These are phyloP conservation scores for Petrocephalus zakoni DNA, from an alignment of 2,113 vertebrate species.

Conservation along the genomic window DNA sequence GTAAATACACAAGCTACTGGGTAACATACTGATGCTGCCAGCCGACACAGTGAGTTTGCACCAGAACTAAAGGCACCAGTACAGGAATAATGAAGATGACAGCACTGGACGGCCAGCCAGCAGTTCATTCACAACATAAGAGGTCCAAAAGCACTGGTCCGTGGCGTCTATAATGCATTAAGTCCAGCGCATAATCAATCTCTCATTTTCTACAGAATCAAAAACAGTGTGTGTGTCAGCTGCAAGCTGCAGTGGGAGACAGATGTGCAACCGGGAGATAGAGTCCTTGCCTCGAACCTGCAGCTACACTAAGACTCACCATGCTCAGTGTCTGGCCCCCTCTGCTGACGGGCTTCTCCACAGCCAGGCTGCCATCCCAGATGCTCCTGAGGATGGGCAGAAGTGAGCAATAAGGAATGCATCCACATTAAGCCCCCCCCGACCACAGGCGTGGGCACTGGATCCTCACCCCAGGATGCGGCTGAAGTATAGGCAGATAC, in stretches of 20 bases:
- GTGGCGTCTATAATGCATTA: too few relatives aligned
- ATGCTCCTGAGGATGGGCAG: conserved; percentile 72
- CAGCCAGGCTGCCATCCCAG: conserved; percentile 91
- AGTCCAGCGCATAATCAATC: too few relatives aligned
- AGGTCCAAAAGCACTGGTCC: too few relatives aligned
- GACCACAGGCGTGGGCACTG: neutral
- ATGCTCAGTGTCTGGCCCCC: conserved; percentile 74
- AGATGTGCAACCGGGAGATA: neutral
- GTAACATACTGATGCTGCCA: neutral
- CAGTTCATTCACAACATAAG: too few relatives aligned
- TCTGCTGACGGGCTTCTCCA: conserved; percentile 76
- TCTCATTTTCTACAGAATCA: too few relatives aligned
- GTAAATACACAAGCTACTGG: neutral
- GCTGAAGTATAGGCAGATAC: conserved; percentile 89
- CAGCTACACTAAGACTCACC: conserved; percentile 61
- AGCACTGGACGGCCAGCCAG: too few relatives aligned
- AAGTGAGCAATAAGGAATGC: neutral
- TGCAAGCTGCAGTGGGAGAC: too few relatives aligned
- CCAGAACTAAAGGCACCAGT: too few relatives aligned
- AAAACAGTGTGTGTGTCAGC: too few relatives aligned
- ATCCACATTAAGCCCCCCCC: neutral
- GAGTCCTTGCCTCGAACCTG: neutral
- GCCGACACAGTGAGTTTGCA: too few relatives aligned
- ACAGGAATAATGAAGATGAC: too few relatives aligned
- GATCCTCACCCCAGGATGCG: conserved; percentile 85